A percentile compares a stretch with the other conserved stretches of the same genome.
Evolutionary conservation across 1,140 invertebrate species (phyloP).

Genomic region (Pristionchus pacificus): DNA sequence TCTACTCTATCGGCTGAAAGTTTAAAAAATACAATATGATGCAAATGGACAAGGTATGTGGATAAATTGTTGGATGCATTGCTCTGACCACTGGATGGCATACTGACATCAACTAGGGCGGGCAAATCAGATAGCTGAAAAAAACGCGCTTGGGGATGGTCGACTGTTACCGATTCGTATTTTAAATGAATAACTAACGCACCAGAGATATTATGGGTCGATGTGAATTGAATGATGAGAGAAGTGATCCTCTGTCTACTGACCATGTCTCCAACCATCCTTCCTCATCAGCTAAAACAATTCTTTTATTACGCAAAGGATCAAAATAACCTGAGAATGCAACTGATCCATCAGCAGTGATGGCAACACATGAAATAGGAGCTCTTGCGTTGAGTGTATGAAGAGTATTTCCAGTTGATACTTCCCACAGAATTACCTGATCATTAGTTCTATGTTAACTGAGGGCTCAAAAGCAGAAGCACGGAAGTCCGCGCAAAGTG

Average conservation of each 20-base stretch:
- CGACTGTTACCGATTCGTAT: too few species aligned
- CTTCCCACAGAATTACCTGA: constrained; percentile 36
- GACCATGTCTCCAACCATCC: constrained; percentile 37
- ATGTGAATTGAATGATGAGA: constrained; percentile 39
- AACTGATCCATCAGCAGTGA: constrained; percentile 35
- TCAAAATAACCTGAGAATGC: constrained; percentile 23
- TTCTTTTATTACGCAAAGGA: neutral
- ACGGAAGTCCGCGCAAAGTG: neutral
- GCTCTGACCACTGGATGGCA: neutral
- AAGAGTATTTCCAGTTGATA: constrained; percentile 36
- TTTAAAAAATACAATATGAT: too few species aligned
- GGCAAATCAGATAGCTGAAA: neutral
- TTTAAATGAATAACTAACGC: constrained; percentile 35
- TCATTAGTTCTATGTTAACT: neutral
- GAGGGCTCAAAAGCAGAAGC: neutral
- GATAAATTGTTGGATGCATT: too few species aligned
- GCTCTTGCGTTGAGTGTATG: constrained; percentile 50
- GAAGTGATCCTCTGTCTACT: constrained; percentile 30
- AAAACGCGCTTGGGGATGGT: too few species aligned
- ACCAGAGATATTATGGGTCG: constrained; percentile 30
- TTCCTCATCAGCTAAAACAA: constrained; percentile 28
- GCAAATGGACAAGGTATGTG: too few species aligned
- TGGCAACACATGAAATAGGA: constrained; percentile 22
- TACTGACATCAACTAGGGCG: too few species aligned
- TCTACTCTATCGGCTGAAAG: too few species aligned